Percentiles rank a stretch among this genome's conserved stretches.
Evolutionary conservation across 2,888 invertebrate genomes (phyloP).

Genomic region (Andrena camellia): DNA sequence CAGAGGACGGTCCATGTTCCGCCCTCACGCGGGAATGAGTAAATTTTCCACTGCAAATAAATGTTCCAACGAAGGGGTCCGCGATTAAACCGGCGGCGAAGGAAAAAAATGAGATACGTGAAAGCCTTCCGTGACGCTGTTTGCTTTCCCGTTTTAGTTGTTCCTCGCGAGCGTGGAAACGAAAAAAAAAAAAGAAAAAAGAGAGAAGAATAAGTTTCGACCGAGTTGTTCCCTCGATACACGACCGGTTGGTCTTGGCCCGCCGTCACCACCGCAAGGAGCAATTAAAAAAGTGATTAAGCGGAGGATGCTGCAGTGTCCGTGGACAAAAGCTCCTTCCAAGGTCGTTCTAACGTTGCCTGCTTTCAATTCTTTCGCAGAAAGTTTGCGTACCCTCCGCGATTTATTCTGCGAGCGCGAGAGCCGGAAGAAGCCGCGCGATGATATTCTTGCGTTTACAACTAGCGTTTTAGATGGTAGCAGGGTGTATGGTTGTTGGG

Average conservation of each 20-base stretch:
- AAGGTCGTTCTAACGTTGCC: conserved; percentile 30
- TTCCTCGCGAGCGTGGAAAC: conserved; percentile 20
- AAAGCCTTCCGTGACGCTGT: conserved; percentile 44
- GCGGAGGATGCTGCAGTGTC: conserved; percentile 33
- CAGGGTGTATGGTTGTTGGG: neutral
- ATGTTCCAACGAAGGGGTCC: conserved; percentile 57
- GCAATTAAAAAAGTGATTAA: conserved; percentile 73
- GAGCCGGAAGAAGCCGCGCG: neutral
- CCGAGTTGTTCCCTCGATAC: conserved; percentile 15
- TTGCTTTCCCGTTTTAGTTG: conserved; percentile 42
- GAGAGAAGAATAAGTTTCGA: neutral
- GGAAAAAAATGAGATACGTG: conserved; percentile 48
- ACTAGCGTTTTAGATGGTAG: neutral
- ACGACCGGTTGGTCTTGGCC: conserved; percentile 14
- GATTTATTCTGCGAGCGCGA: neutral
- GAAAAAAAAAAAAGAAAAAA: neutral
- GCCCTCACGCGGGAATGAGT: conserved; percentile 68
- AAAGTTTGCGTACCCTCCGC: neutral
- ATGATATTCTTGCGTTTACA: neutral
- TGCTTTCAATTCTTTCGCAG: conserved; percentile 34
- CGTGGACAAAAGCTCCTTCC: conserved; percentile 39
- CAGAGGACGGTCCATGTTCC: conserved; percentile 25
- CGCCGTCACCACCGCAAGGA: conserved; percentile 39
- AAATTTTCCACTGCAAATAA: conserved; percentile 76
- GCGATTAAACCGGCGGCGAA: conserved; percentile 61